Evolutionary conservation across 2,113 vertebrate genomes (phyloP), one percentile per base, ranked within the genome.

Genomic region (Melozone crissalis): DNA sequence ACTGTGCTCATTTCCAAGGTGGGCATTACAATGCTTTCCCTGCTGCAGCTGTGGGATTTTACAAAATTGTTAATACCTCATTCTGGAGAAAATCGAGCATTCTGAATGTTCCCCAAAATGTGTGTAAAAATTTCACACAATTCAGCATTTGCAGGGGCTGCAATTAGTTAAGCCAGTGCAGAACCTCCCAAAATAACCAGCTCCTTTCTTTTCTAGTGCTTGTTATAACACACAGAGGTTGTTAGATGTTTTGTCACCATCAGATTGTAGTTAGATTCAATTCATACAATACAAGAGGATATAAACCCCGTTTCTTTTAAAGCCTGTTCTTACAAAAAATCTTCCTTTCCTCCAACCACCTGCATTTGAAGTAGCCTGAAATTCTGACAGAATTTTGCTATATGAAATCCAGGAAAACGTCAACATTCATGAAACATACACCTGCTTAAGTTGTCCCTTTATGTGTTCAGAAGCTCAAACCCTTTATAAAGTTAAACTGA

Each of bases 21-120:
- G 65, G n/a, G 15, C 66, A 63, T 90, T 84, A 59, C 33, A 51
- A 21, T 11, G 65, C 63, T 67, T 95, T 80, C 90, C 57, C 93
- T 72, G 58, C 69, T 76, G 89, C 61, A 88, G 57, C 72, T 33
- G 51, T 59, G 94, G 51, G 90, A 77, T 86, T 77, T 86, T 61
- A 85, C 89, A 73, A 39, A 85, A 75, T 46, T 71, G 54, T 92
- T 93, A 86, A 78, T n/a, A 49, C 66, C 73, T 73, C 62, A n/a
- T 93, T 94, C 87, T 65, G 63, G 87, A 94, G 72, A 78, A 93
- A 94, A 96, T 61, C 41, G 54, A 89, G 84, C 88, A 11, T 74
- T 89, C 89, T 65, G 39, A 94, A 61, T 3, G 39, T 51, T 61
- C 87, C 43, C 61, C 54, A 33, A 86, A 93, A 87, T 16, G 30